Percentiles rank a stretch among this genome's conserved stretches.
Evolutionary conservation across 1,140 invertebrate genomes (phyloP).

Genomic region (Copidosoma floridanum): DNA sequence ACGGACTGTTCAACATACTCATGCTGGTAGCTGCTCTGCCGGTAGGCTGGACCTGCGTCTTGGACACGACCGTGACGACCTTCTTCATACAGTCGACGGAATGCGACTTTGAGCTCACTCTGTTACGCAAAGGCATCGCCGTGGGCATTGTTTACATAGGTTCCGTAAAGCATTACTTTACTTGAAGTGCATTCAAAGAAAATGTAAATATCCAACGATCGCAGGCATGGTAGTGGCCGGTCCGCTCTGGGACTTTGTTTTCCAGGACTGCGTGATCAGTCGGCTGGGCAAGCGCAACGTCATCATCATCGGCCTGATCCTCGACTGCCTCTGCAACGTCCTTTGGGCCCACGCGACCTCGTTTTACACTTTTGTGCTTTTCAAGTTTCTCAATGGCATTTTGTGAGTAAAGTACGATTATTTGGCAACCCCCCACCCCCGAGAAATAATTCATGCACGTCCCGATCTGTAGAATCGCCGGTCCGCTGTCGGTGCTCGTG

Average conservation of each 20-base stretch:
- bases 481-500: constrained; percentile 45
- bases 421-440: too few relatives aligned
- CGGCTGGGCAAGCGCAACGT: constrained; percentile 53
- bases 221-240: constrained; percentile 61
- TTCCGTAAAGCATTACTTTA: too few relatives aligned
- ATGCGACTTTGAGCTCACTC: constrained; percentile 46
- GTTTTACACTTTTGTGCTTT: constrained; percentile 57
- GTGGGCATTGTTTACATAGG: constrained; percentile 45
- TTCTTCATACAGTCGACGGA: constrained; percentile 50
- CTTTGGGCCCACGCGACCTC: constrained; percentile 54
- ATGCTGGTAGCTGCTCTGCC: constrained; percentile 45
- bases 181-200: too few relatives aligned
- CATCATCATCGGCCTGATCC: constrained; percentile 55
- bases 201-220: too few relatives aligned
- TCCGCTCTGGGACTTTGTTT: constrained; percentile 57
- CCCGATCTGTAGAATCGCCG: constrained; percentile 47
- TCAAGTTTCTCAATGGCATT: constrained; percentile 61
- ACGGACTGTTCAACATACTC: constrained; percentile 49
- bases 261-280: constrained; percentile 51
- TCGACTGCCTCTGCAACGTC: constrained; percentile 58
- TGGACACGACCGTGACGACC: constrained; percentile 45
- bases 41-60: constrained; percentile 42
- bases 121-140: constrained; percentile 46
- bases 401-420: constrained; percentile 58
- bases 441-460: too few relatives aligned